phyloP scores from a whole-genome alignment of 2,797 vertebrate species.

The Odontamblyopus rebecca region DNA sequence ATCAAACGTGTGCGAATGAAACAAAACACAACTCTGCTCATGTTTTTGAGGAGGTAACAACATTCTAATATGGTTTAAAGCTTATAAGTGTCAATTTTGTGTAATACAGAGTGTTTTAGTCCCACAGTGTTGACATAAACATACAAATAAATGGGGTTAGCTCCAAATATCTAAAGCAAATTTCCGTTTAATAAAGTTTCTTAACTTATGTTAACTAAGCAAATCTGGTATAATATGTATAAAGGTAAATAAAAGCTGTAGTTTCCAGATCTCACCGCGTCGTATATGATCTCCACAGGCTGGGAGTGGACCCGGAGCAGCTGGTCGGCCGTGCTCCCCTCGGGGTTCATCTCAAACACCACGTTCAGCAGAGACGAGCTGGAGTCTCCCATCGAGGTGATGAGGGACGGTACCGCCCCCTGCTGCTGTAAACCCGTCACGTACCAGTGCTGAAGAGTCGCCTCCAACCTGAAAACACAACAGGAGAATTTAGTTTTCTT shows the following conservation, averaged over 20 bases:
- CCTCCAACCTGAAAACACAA: conserved; percentile 81
- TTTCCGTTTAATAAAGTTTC: no score
- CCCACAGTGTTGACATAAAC: no score
- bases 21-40: no score
- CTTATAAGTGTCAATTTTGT: no score
- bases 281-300: conserved; percentile 94
- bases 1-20: no score
- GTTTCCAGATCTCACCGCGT: conserved; percentile 77
- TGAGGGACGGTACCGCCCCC: conserved; percentile 85
- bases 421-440: conserved; percentile 88
- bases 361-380: conserved; percentile 86
- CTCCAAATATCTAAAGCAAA: no score
- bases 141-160: no score
- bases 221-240: no score
- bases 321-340: conserved; percentile 84
- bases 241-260: not conserved
- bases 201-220: no score
- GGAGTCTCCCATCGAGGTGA: conserved; percentile 85
- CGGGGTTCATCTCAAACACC: conserved; percentile 87
- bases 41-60: no score
- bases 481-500: not conserved
- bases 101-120: no score
- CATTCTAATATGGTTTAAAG: no score
- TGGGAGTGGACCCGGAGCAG: conserved; percentile 86
- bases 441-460: conserved; percentile 89